Evolutionary conservation across 2,113 vertebrate genomes (phyloP), one percentile per base, ranked within the genome.

Genomic region (Syrmaticus mikado): DNA sequence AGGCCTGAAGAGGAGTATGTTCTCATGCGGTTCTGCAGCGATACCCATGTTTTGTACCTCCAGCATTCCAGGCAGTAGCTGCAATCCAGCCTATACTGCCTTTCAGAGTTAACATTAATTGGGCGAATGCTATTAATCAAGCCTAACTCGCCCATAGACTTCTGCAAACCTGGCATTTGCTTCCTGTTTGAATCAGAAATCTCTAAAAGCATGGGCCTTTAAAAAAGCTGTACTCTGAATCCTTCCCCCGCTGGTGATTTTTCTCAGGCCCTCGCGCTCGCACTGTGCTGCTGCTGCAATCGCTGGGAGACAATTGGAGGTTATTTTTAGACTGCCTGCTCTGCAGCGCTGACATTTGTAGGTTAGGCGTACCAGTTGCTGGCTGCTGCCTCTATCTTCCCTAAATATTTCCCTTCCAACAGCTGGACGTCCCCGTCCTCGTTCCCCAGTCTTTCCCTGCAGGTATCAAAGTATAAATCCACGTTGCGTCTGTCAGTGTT

Each of bases 331-430:
- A 85, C 79, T 76, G 92, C 43, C 75, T 96, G 40, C 74, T 89
- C 67, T 85, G 85, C 92, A 94, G 90, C 78, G 83, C 93, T 95
- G 94, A 97, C 97, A 96, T 97, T 97, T 97, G 93, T 95, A 97
- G 95, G 95, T 96, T 96, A 96, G 95, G 92, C 90, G 9, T 90
- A 89, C 96, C 94, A 96, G 93, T 97, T 92, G 89, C 89, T 2
- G 48, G 82, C 94, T 97, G 89, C 75, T 89, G 50, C 71, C 79
- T 71, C 58, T 70, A 52, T 97, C 83, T 97, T 55, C 76, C 90
- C 95, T 96, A 93, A 96, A 27, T 89, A 94, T 86, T 87, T 68
- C 82, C 75, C 80, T 93, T 94, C 87, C 66, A 93, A 89, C 87
- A 85, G 66, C 75, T 22, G 85, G 92, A 60, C 34, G 46, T 28